A percentile compares a stretch with the other conserved stretches of the same genome.
Evolutionary conservation across 2,888 invertebrate species (phyloP).

Genomic region (Eubasilissa splendida): DNA sequence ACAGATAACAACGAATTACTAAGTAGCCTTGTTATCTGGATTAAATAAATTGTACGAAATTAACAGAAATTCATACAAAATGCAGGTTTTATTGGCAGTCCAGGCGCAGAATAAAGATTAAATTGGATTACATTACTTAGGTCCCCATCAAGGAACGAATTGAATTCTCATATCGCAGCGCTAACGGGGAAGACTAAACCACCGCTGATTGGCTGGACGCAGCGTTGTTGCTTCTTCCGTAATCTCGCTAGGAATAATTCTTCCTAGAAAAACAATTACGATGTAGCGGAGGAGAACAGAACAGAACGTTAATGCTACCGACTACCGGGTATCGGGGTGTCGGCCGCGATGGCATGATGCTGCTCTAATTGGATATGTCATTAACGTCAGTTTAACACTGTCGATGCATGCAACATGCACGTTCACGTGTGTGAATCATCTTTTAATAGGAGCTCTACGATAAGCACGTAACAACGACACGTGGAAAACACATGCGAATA

Average conservation of each 20-base stretch:
- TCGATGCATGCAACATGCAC: neutral
- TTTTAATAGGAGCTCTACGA: neutral
- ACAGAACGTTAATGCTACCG: neutral
- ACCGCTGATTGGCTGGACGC: conserved; percentile 4
- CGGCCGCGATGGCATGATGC: neutral
- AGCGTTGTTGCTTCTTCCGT: neutral
- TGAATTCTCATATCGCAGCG: conserved; percentile 18
- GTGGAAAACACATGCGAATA: neutral
- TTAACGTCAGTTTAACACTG: neutral
- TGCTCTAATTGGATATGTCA: neutral
- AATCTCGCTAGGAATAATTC: neutral
- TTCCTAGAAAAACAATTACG: neutral
- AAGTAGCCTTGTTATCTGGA: neutral
- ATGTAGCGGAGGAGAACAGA: neutral
- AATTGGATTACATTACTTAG: conserved; percentile 1
- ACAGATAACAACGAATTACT: too few relatives aligned
- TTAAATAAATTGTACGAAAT: neutral
- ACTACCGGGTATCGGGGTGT: neutral
- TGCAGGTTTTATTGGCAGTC: neutral
- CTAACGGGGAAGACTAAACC: conserved; percentile 5
- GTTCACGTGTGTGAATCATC: neutral
- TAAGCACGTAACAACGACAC: neutral
- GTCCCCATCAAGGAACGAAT: neutral
- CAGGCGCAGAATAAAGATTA: too few relatives aligned
- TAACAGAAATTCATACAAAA: neutral